Evolutionary conservation across 2,113 vertebrate genomes (phyloP), one percentile per base, ranked within the genome.

Genomic region (Xiphias gladius): DNA sequence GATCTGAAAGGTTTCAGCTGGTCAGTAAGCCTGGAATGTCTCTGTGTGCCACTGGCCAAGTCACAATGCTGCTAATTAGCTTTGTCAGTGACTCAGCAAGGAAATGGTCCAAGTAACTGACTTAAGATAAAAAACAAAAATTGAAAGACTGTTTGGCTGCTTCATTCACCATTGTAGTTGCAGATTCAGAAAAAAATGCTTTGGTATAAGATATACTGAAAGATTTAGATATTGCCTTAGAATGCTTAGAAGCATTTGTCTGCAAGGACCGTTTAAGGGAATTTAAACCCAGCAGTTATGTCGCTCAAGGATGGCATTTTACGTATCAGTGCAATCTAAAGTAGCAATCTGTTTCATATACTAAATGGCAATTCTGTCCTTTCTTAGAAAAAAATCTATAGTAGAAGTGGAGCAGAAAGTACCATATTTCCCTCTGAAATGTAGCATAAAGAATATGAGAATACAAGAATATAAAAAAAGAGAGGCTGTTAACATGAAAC

Each of bases 51-150:
- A 72, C 17, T 46, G 52, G 50, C 65, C 37, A 50, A 75, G 74
- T 84, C 57, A 68, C 61, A 57, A 20, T n/a, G 32, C 57, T 46
- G 57, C 63, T 82, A 77, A 84, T 86, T 74, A 76, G 62, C 76
- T 79, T 82, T 70, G 70, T 50, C 77, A 59, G 35, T 43, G 22
- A 50, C 43, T 55, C 52, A 28, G 35, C 48, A 57, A 69, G 50
- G 26, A 73, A 73, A 62, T 41, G 19, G 80, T 76, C 32, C 37
- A 61, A 69, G 70, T 41, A 14, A 55, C 7, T 64, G 58, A 64
- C 54, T 64, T 65, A 20, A 77, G 35, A 81, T 75, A n/a, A 1
- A 76, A 74, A 72, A 62, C 1, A 39, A 41, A 50, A 70, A 48
- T 22, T 24, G 0, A 69, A 73, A 57, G 37, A 7, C 7, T 39